These are phyloP conservation scores for Sialia sialis DNA, from an alignment of 2,113 vertebrate species.

Conservation along the genomic window DNA sequence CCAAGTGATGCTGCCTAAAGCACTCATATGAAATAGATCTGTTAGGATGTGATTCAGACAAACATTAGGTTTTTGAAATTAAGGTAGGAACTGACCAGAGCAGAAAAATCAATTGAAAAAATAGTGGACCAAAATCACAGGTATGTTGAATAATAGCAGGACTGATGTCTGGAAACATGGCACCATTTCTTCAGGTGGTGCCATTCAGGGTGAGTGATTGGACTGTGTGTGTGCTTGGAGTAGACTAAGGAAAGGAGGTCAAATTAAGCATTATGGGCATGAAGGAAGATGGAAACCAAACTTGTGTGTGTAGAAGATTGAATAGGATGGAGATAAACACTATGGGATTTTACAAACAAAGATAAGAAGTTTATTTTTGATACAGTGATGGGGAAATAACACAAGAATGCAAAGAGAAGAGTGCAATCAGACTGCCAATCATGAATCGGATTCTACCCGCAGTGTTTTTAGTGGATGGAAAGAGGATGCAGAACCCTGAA, in stretches of 20 bases:
- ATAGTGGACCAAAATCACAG: background rate
- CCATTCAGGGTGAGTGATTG: background rate
- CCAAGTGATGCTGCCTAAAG: background rate
- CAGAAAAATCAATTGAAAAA: background rate
- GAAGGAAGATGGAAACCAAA: background rate
- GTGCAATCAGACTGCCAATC: background rate
- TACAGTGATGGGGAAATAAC: background rate
- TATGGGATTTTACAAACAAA: constrained; percentile 4
- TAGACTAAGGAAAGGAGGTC: background rate
- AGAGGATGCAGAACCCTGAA: background rate
- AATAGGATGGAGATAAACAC: background rate
- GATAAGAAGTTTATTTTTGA: background rate
- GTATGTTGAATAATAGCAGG: background rate
- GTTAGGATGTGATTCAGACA: background rate
- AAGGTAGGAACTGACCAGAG: background rate
- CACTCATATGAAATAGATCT: background rate
- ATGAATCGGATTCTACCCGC: background rate
- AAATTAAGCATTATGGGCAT: background rate
- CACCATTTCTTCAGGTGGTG: background rate
- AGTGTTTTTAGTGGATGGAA: background rate
- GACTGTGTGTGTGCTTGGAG: background rate
- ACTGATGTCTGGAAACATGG: background rate
- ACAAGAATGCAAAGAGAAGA: background rate
- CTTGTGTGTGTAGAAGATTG: background rate
- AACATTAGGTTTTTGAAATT: background rate